Evolutionary conservation across 2,888 invertebrate species (phyloP), one percentile per base, ranked within the genome.

Genomic region (Campaea margaritaria): DNA sequence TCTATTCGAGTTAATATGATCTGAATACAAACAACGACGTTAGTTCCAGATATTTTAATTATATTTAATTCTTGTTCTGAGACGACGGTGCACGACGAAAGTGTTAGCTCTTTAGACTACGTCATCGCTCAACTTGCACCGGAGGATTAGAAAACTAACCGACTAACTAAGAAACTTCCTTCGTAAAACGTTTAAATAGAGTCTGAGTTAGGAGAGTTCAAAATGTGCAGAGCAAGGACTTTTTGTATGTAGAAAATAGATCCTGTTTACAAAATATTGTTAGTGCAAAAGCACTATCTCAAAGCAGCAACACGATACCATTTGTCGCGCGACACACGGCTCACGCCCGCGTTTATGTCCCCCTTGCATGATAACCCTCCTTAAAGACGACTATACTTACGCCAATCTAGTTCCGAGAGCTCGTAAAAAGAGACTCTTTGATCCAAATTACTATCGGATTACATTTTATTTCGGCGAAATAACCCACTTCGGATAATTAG

Each of bases 391-490:
- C 75, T 73, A 71, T 75, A 79, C 77, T 72, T 78, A 74, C 79
- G 76, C 74, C 81, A 83, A 85, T 83, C 82, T 80, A 83, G 81
- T 76, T 79, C 72, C 74, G 66, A 76, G 74, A 76, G 75, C 77
- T 83, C 83, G 75, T 85, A 85, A 86, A 84, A 79, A 81, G 78
- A 76, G 69, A 84, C 80, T 82, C 77, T 83, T 83, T 86, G 83
- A 86, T 84, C 82, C 78, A 84, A 84, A 85, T 85, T 80, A 86
- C 83, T 81, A 83, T 83, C 79, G 75, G 82, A 85, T 83, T 86
- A 85, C 85, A 80, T 85, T 87, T 87, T 84, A 86, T 85, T 84
- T 66, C 71, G 73, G 65, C 72, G 70, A 73, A 80, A 83, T 81
- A 82, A 82, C 76, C 81, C 79, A 85, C 83, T 87, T 75, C 70